Evolutionary conservation across 1,140 invertebrate species (phyloP).

Genomic region (Diachasma alloeum): DNA sequence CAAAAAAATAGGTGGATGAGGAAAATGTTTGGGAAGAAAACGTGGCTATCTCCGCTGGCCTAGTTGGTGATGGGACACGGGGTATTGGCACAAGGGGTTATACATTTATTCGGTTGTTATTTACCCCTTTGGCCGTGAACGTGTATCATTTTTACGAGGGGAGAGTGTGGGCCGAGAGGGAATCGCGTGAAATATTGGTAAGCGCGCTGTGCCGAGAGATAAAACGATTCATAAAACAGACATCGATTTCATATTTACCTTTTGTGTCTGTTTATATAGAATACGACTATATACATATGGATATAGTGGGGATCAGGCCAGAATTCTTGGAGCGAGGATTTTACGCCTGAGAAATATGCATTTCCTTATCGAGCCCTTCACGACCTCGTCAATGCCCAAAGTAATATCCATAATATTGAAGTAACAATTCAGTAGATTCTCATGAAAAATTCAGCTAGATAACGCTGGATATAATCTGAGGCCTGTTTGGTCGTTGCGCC

Average conservation of each 20-base stretch:
- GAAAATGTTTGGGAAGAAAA: neutral
- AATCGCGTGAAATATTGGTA: conserved; percentile 49
- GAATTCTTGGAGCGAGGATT: neutral
- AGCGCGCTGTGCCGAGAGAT: conserved; percentile 45
- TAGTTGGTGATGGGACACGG: neutral
- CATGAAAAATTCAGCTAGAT: too few species aligned
- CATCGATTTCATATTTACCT: conserved; percentile 51
- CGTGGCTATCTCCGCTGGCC: neutral
- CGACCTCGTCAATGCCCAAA: neutral
- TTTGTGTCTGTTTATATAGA: conserved; percentile 5
- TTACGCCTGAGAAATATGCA: conserved; percentile 23
- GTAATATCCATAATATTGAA: neutral
- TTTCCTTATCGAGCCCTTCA: conserved; percentile 19
- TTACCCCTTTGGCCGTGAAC: conserved; percentile 34
- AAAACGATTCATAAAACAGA: conserved; percentile 56
- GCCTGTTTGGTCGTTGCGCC: too few species aligned
- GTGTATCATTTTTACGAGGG: conserved; percentile 41
- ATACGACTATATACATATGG: neutral
- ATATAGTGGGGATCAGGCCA: conserved; percentile 4
- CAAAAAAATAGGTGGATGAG: neutral
- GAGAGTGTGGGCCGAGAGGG: conserved; percentile 24
- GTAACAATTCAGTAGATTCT: too few species aligned
- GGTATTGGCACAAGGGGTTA: conserved; percentile 12
- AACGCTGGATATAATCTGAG: too few species aligned
- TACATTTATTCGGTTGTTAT: conserved; percentile 40